These are phyloP conservation scores for Melanogrammus aeglefinus DNA, from an alignment of 2,797 vertebrate genomes.

Conservation along the genomic window DNA sequence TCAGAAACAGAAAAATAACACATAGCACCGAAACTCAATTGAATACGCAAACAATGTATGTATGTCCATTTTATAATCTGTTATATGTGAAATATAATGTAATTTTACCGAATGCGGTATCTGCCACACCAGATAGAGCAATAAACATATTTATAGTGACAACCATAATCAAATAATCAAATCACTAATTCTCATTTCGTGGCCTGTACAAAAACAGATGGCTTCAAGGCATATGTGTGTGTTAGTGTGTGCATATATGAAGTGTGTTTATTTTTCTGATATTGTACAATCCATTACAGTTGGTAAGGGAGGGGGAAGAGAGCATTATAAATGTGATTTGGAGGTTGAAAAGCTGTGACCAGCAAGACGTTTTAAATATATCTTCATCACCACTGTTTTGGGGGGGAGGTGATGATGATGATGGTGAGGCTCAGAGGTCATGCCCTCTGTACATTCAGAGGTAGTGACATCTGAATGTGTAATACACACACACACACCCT, in stretches of 20 bases:
- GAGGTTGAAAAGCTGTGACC: background rate
- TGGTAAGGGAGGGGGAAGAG: conserved; percentile 41
- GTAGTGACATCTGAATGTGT: too few species aligned
- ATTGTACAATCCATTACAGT: conserved; percentile 64
- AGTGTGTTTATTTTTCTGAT: conserved; percentile 25
- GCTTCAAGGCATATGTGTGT: conserved; percentile 43
- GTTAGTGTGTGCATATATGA: conserved; percentile 7
- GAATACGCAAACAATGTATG: conserved; percentile 39
- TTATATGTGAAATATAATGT: conserved; percentile 62
- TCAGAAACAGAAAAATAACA: conserved; percentile 14
- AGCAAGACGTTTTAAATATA: background rate
- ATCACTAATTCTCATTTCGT: conserved; percentile 63
- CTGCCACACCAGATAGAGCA: conserved; percentile 57
- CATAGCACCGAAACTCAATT: conserved; percentile 30
- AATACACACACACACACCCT: background rate
- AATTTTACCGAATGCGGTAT: conserved; percentile 54
- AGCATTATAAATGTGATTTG: background rate
- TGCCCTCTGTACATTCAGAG: too few species aligned
- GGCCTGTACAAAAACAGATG: conserved; percentile 52
- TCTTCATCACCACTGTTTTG: background rate
- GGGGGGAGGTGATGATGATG: too few species aligned
- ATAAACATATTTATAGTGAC: conserved; percentile 69
- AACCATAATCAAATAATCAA: conserved; percentile 66
- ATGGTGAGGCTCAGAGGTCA: too few species aligned
- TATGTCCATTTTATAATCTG: conserved; percentile 48